A percentile compares a stretch with the other conserved stretches of the same genome.
Evolutionary conservation across 1,140 invertebrate genomes (phyloP).

Genomic region (Luehdorfia chinensis): DNA sequence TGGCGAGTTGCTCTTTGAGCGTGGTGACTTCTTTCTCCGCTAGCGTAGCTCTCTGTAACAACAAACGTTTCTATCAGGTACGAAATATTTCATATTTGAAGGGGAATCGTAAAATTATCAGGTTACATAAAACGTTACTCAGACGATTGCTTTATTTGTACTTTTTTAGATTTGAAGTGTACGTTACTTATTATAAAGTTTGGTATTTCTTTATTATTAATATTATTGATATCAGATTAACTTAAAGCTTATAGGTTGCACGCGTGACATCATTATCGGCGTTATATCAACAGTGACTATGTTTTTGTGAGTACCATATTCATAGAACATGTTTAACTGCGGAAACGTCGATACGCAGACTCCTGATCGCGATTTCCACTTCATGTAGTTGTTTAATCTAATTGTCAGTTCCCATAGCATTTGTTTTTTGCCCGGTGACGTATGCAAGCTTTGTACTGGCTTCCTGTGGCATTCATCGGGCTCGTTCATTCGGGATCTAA

Average conservation of each 20-base stretch:
- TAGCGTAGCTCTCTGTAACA: slow-evolving; percentile 90
- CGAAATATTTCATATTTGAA: background rate
- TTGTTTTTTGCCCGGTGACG: slow-evolving; percentile 53
- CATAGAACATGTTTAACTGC: slow-evolving; percentile 19
- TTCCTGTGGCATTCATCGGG: slow-evolving; percentile 46
- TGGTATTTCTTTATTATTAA: too few species aligned
- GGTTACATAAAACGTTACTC: too few species aligned
- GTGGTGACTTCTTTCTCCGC: slow-evolving; percentile 95
- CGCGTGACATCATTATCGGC: too few species aligned
- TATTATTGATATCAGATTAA: too few species aligned
- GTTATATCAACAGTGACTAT: too few species aligned
- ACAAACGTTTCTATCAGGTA: too few species aligned
- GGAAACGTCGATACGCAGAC: slow-evolving; percentile 47
- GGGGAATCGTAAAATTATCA: too few species aligned
- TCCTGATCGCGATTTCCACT: slow-evolving; percentile 27
- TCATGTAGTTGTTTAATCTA: slow-evolving; percentile 52
- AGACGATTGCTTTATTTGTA: too few species aligned
- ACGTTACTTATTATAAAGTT: too few species aligned
- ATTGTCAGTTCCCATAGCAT: slow-evolving; percentile 67
- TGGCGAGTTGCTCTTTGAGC: slow-evolving; percentile 91
- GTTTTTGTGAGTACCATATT: too few species aligned
- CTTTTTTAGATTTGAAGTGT: too few species aligned
- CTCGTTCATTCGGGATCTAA: slow-evolving; percentile 34
- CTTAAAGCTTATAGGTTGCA: too few species aligned
- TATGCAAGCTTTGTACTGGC: slow-evolving; percentile 37